A percentile compares a stretch with the other conserved stretches of the same genome.
Evolutionary conservation across 2,113 vertebrate genomes (phyloP).

Genomic region (Chlamydotis undulata): DNA sequence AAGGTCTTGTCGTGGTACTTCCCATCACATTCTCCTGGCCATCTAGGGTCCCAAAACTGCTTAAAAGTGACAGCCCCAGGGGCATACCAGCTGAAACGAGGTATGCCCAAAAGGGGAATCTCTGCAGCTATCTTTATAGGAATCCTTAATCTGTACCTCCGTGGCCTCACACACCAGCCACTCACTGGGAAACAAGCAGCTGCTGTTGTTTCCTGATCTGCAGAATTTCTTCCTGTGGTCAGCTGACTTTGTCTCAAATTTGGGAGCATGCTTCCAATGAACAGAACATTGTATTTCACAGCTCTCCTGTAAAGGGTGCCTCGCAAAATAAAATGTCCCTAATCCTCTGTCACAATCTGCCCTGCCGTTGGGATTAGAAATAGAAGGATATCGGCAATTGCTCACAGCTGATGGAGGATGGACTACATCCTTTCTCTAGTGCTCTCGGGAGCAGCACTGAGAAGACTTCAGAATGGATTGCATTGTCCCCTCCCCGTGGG

Average conservation of each 20-base stretch:
- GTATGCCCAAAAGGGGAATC: background rate
- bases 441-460: background rate
- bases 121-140: background rate
- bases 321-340: background rate
- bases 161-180: background rate
- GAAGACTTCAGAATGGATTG: background rate
- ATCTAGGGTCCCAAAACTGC: background rate
- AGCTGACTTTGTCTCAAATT: background rate
- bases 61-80: background rate
- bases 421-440: background rate
- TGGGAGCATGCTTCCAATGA: background rate
- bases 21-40: background rate
- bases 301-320: background rate
- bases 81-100: background rate
- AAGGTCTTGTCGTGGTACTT: background rate
- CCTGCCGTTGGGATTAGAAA: background rate
- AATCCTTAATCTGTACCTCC: background rate
- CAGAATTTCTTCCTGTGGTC: background rate
- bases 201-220: background rate
- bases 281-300: background rate
- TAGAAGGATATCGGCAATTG: background rate
- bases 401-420: background rate
- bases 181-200: background rate
- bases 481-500: fast-evolving
- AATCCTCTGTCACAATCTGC: background rate